These are phyloP conservation scores for Leucoraja erinaceus DNA, from an alignment of 2,113 vertebrate species.

Conservation along the genomic window DNA sequence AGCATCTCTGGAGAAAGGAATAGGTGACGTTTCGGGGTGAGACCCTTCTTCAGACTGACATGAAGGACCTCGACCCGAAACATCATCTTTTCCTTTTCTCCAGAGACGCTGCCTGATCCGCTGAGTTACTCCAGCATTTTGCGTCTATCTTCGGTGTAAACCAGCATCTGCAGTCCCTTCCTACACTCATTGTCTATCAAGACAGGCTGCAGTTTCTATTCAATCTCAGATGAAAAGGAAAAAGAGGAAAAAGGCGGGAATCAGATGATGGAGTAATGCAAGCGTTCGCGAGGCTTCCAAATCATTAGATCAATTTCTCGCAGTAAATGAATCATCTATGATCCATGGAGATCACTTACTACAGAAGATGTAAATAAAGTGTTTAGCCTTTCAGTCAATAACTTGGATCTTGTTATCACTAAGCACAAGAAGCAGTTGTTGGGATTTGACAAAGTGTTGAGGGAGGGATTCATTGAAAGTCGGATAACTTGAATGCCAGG, in stretches of 20 bases:
- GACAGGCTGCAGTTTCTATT: neutral
- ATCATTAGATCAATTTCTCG: neutral
- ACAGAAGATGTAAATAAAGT: neutral
- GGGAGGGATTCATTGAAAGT: neutral
- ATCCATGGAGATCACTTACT: neutral
- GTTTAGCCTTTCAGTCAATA: neutral
- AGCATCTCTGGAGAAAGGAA: no score
- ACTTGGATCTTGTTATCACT: neutral
- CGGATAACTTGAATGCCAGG: no score
- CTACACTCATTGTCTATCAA: conserved; percentile 2
- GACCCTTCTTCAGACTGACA: no score
- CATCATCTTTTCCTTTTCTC: no score
- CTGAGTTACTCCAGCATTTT: no score
- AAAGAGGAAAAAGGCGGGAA: neutral
- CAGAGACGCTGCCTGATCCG: no score
- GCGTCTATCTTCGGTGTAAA: no score
- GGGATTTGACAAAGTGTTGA: no score
- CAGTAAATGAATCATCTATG: neutral
- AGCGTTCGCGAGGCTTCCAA: neutral
- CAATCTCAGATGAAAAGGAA: conserved; percentile 1
- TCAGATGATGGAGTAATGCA: conserved; percentile 17
- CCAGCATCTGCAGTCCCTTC: no score
- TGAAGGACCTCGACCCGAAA: no score
- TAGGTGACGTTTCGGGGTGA: no score
- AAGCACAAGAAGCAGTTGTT: no score